A percentile compares a stretch with the other conserved stretches of the same genome.
Evolutionary conservation across 1,140 invertebrate species (phyloP).

Genomic region (Sesamia nonagrioides): DNA sequence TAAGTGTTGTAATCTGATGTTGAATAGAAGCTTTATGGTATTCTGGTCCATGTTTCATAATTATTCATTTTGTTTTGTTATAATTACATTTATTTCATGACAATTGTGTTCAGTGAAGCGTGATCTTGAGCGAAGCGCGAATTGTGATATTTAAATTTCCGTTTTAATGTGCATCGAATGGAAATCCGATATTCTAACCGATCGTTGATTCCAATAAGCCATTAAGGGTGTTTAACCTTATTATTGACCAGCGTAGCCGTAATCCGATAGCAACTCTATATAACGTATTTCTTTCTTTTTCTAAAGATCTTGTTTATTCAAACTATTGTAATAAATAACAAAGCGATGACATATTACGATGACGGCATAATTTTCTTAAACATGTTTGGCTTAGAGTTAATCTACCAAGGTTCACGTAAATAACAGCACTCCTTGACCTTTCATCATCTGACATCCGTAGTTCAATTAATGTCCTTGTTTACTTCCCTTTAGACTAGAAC

Average conservation of each 20-base stretch:
- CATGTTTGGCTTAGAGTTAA: not conserved
- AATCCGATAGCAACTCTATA: not conserved
- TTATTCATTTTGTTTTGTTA: not conserved
- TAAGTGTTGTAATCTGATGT: not conserved
- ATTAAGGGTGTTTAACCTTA: not conserved
- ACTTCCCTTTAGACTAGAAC: conserved; percentile 5
- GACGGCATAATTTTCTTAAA: no score
- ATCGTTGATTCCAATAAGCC: not conserved
- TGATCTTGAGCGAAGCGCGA: no score
- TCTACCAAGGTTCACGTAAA: not conserved
- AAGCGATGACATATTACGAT: no score
- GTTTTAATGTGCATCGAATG: not conserved
- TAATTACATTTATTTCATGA: not conserved
- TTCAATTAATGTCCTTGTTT: conserved; percentile 13
- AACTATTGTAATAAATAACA: no score
- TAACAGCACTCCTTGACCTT: not conserved
- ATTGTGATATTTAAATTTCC: no score
- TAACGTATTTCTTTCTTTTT: no score
- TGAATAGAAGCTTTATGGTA: not conserved
- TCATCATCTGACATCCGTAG: not conserved
- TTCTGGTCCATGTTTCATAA: not conserved
- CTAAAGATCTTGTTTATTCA: not conserved
- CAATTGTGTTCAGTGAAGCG: no score
- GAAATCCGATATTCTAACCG: not conserved
- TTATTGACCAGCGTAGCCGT: not conserved